phyloP scores from a whole-genome alignment of 2,113 vertebrate genomes.

The Enhydra lutris region DNA sequence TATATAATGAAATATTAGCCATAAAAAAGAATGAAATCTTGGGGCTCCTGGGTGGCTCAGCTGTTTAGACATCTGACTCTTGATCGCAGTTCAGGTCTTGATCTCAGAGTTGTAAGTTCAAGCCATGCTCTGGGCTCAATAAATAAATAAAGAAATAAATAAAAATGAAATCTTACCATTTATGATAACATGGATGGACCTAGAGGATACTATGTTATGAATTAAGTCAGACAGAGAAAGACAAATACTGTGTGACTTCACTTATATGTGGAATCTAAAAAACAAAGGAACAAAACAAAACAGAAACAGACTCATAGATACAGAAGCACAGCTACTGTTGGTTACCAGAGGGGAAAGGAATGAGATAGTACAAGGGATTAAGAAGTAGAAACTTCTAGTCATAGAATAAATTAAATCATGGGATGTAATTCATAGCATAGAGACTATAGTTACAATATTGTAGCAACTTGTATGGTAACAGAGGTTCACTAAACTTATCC shows the following conservation, averaged over 20 bases:
- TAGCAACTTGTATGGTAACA: neutral
- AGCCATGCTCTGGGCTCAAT: no score
- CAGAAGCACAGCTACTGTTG: neutral
- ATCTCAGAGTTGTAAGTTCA: no score
- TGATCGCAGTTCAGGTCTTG: no score
- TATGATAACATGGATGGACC: neutral
- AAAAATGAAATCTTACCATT: neutral
- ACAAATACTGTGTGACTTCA: neutral
- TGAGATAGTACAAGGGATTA: neutral
- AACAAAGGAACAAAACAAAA: neutral
- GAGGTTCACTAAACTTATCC: neutral
- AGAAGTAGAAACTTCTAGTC: neutral
- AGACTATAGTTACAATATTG: neutral
- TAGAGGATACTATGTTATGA: neutral
- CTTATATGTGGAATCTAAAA: neutral
- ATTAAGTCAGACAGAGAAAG: neutral
- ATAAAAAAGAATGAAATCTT: neutral
- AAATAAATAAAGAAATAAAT: no score
- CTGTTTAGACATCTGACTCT: no score
- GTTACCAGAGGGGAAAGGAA: neutral
- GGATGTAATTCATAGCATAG: neutral
- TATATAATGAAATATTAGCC: neutral
- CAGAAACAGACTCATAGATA: neutral
- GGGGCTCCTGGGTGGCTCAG: no score
- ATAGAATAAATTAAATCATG: neutral